These are phyloP conservation scores for Pseudorhiza aurosa DNA, from an alignment of 30 jellyfish, hydroid and myxozoan species.

Conservation along the genomic window DNA sequence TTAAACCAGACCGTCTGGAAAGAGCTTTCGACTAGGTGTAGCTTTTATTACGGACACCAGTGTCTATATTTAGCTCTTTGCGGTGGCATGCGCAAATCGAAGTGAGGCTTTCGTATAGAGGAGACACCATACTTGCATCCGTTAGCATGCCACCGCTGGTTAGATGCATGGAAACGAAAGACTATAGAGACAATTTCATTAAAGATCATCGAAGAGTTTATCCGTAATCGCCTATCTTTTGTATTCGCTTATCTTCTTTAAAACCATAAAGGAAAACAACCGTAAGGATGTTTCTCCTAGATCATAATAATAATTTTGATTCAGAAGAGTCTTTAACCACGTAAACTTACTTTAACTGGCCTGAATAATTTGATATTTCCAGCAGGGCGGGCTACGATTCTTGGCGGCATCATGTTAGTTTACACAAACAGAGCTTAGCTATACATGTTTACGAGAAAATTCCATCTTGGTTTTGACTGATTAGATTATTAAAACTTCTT, in stretches of 20 bases:
- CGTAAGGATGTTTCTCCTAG: constrained; percentile 21
- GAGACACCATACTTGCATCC: constrained; percentile 13
- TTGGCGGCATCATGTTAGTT: constrained; percentile 6
- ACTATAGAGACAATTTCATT: constrained; percentile 28
- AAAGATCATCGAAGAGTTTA: constrained; percentile 17
- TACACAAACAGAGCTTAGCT: background rate
- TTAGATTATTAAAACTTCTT: too few species aligned
- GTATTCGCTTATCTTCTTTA: constrained; percentile 16
- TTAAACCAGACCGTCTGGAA: too few species aligned
- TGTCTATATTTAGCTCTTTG: background rate
- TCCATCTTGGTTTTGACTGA: too few species aligned
- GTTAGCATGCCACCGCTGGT: constrained; percentile 9
- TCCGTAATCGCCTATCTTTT: constrained; percentile 28
- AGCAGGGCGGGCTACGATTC: constrained; percentile 7
- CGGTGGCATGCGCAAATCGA: background rate
- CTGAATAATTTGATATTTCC: constrained; percentile 13
- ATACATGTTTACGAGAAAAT: too few species aligned
- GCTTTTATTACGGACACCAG: background rate
- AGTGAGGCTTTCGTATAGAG: background rate
- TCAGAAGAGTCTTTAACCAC: constrained; percentile 17
- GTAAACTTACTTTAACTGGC: background rate
- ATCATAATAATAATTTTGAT: constrained; percentile 6
- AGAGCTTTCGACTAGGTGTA: background rate
- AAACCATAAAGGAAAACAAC: constrained; percentile 31
- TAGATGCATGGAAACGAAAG: constrained; percentile 15